Conservation (phyloP, 2,113 vertebrate genomes). For the Elephas maximus region DNA sequence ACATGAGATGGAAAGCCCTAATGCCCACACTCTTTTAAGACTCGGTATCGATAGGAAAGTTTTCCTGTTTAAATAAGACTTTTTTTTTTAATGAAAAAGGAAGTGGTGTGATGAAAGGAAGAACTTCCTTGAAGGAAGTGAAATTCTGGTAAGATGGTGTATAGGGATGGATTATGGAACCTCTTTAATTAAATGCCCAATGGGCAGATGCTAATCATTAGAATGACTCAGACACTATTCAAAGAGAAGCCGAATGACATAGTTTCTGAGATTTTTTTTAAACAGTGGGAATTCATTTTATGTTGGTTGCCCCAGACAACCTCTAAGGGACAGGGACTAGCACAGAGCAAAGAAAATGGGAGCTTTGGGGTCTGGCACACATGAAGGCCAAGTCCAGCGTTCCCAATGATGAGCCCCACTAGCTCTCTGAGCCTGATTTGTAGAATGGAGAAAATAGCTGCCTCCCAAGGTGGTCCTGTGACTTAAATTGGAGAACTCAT, state of each 20-base stretch:
- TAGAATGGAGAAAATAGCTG: background rate
- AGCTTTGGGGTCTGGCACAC: background rate
- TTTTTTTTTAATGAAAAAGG: background rate
- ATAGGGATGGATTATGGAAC: background rate
- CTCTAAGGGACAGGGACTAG: constrained; percentile 8
- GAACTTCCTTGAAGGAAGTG: background rate
- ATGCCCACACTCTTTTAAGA: background rate
- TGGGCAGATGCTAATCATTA: constrained; percentile 41
- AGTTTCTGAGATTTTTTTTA: constrained; percentile 68
- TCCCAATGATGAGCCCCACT: background rate
- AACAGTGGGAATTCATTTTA: constrained; percentile 59
- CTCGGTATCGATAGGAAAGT: background rate
- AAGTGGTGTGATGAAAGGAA: background rate
- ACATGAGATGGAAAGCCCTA: background rate
- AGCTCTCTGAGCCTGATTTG: background rate
- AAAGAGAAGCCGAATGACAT: constrained; percentile 71
- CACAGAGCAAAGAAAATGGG: background rate
- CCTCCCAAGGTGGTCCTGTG: background rate
- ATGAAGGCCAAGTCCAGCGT: background rate
- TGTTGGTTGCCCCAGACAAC: constrained; percentile 16
- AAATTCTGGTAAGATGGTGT: background rate
- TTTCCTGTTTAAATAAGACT: constrained; percentile 41
- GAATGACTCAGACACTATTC: constrained; percentile 46
- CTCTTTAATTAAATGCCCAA: constrained; percentile 58
- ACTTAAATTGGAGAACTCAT: background rate